Conservation (phyloP, 1,140 invertebrate species). For the Caenorhabditis inopinata region DNA sequence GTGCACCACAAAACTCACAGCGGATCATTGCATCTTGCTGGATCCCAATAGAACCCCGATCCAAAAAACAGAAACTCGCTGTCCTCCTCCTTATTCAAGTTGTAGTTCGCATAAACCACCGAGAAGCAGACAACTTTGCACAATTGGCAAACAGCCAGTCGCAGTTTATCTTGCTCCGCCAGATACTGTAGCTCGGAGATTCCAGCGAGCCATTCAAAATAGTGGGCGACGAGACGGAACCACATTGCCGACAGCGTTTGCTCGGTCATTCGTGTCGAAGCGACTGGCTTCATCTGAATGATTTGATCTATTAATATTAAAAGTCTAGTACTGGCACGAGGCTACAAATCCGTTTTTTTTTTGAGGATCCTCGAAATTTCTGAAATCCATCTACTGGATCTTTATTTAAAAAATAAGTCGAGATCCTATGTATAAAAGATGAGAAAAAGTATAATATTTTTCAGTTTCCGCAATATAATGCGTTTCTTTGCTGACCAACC, state of each 20-base stretch:
- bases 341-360: no score
- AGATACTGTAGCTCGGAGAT: background rate
- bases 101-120: background rate
- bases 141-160: background rate
- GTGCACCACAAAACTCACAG: constrained; percentile 12
- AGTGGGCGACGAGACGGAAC: constrained; percentile 5
- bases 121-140: constrained; percentile 3
- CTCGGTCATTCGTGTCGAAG: background rate
- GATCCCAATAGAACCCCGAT: constrained; percentile 11
- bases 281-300: background rate
- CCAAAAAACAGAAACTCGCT: background rate
- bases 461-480: no score
- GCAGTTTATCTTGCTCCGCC: background rate
- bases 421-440: no score
- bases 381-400: no score
- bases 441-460: no score
- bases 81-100: background rate
- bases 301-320: no score
- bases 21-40: constrained; percentile 1
- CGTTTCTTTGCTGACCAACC: background rate
- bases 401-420: no score
- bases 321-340: no score
- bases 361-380: no score
- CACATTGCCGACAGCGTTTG: background rate
- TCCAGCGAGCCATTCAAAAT: constrained; percentile 16